phyloP scores from a whole-genome alignment of 2,888 invertebrate species.

The Watsonalla binaria region DNA sequence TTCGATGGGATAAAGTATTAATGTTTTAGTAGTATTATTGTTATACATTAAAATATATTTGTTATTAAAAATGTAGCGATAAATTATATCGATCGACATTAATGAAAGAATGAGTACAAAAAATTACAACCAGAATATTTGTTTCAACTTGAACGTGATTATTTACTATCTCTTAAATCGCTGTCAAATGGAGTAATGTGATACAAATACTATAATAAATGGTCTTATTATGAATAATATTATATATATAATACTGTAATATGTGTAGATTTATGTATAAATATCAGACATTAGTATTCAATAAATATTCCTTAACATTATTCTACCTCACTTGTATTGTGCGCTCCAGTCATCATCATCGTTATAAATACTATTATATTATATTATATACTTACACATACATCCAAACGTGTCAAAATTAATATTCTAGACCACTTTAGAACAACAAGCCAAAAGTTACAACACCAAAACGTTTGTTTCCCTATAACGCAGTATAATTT shows the following conservation, averaged over 20 bases:
- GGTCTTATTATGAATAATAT: conserved; percentile 5
- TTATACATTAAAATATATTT: too few species aligned
- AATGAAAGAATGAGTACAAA: too few species aligned
- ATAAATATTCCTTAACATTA: conserved; percentile 51
- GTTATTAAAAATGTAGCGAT: too few species aligned
- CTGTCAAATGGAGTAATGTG: background rate
- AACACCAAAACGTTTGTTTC: conserved; percentile 9
- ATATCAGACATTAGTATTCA: conserved; percentile 32
- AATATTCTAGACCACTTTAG: conserved; percentile 4
- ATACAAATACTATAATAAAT: conserved; percentile 2
- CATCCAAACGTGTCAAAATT: conserved; percentile 27
- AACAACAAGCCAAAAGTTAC: conserved; percentile 16
- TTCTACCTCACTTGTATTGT: conserved; percentile 72
- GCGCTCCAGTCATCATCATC: conserved; percentile 67
- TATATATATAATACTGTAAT: conserved; percentile 11
- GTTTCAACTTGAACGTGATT: too few species aligned
- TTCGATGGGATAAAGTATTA: too few species aligned
- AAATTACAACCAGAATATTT: too few species aligned
- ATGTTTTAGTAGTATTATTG: too few species aligned
- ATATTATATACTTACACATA: conserved; percentile 6
- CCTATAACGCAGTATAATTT: background rate
- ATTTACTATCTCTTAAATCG: too few species aligned
- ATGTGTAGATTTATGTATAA: conserved; percentile 32
- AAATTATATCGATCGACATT: too few species aligned
- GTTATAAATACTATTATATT: conserved; percentile 50